Percentiles rank a stretch among this genome's conserved stretches.
Evolutionary conservation across 2,113 vertebrate genomes (phyloP).

Genomic region (Rhodinocichla rosea): DNA sequence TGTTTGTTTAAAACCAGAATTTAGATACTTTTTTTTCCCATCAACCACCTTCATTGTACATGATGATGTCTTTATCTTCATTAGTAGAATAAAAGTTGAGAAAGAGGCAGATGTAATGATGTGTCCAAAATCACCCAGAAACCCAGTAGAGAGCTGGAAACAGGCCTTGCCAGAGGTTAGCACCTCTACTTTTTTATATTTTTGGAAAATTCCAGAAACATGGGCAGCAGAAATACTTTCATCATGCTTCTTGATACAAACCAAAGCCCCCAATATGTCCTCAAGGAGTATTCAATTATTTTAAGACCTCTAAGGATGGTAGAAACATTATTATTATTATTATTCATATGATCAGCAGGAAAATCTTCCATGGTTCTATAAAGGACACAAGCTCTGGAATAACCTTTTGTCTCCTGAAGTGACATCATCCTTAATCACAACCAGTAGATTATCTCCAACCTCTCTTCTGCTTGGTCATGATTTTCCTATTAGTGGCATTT

Average conservation of each 20-base stretch:
- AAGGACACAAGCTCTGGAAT: background rate
- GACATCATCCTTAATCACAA: background rate
- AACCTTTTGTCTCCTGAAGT: background rate
- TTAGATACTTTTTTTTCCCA: background rate
- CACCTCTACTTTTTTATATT: background rate
- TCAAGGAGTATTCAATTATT: background rate
- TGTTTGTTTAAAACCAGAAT: background rate
- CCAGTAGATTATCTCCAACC: background rate
- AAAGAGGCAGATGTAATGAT: background rate
- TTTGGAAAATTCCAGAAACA: background rate
- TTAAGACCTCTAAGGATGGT: background rate
- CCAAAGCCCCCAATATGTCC: accelerated
- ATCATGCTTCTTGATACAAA: background rate
- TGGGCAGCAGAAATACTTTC: background rate
- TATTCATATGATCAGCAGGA: background rate
- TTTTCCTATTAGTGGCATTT: background rate
- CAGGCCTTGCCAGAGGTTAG: background rate
- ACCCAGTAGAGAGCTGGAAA: background rate
- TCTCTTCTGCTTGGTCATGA: background rate
- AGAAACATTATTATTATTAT: background rate
- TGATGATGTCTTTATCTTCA: background rate
- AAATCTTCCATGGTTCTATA: background rate
- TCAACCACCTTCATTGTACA: background rate
- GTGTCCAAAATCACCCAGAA: background rate
- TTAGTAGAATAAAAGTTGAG: background rate